Percentiles rank a stretch among this genome's conserved stretches.
Evolutionary conservation across 2,797 vertebrate species (phyloP).

Genomic region (Gorsachius magnificus): DNA sequence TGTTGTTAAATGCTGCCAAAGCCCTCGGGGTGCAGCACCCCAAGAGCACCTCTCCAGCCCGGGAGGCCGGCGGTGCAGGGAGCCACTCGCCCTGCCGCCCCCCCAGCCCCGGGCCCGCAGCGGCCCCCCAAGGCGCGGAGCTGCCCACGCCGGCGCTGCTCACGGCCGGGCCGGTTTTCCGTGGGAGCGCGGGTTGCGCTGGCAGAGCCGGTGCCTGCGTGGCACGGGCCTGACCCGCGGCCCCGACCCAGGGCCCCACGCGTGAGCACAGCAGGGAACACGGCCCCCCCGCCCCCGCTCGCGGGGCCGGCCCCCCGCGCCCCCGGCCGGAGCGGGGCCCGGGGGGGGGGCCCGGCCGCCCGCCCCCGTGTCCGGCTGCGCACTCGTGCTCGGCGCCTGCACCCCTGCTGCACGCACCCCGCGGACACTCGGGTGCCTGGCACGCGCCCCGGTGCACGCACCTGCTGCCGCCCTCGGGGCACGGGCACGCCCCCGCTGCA

Average conservation of each 20-base stretch:
- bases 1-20: background rate
- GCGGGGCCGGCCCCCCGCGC: background rate
- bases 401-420: background rate
- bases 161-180: background rate
- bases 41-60: too few relatives aligned
- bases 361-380: too few relatives aligned
- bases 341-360: too few relatives aligned
- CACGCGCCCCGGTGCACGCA: background rate
- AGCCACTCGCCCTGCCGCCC: background rate
- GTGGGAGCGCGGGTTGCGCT: too few relatives aligned
- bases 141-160: background rate
- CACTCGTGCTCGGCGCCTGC: background rate
- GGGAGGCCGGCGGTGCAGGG: too few relatives aligned
- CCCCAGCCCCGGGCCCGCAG: background rate
- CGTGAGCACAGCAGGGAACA: background rate
- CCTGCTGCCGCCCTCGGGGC: background rate
- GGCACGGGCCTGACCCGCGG: background rate
- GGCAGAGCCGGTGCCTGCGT: accelerated
- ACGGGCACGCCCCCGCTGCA: too few relatives aligned
- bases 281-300: background rate
- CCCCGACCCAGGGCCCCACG: background rate
- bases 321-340: background rate
- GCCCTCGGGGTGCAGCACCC: background rate
- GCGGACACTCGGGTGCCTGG: background rate
- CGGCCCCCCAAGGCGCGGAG: too few relatives aligned